phyloP scores from a whole-genome alignment of 2,113 vertebrate species.

The Megaleporinus macrocephalus region DNA sequence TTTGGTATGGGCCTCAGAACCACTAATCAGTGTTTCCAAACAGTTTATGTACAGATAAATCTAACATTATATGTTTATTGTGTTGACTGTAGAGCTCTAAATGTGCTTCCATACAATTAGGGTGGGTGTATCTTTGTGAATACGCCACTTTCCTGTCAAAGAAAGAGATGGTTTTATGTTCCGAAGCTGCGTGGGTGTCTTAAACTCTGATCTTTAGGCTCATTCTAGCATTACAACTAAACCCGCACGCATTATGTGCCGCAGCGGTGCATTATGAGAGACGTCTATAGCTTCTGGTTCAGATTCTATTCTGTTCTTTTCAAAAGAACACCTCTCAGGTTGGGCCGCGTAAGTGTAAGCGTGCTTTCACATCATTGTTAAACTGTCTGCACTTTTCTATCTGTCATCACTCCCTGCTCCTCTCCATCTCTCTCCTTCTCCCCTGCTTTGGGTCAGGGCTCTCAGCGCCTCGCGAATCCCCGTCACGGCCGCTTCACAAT shows the following conservation, averaged over 20 bases:
- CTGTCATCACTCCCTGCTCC: slow-evolving; percentile 36
- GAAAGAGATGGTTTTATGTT: background rate
- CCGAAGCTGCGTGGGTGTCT: background rate
- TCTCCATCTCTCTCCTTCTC: background rate
- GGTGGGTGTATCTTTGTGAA: background rate
- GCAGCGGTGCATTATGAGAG: slow-evolving; percentile 14
- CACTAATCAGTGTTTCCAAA: too few species aligned
- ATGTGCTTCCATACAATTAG: background rate
- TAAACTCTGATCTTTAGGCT: slow-evolving; percentile 11
- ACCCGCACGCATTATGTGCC: background rate
- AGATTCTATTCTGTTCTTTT: slow-evolving; percentile 15
- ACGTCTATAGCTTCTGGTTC: slow-evolving; percentile 9
- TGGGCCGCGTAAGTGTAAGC: slow-evolving; percentile 2
- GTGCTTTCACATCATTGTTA: slow-evolving; percentile 35
- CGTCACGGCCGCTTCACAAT: slow-evolving; percentile 47
- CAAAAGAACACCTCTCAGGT: slow-evolving; percentile 14
- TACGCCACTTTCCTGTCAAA: background rate
- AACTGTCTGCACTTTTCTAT: slow-evolving; percentile 37
- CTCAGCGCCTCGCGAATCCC: slow-evolving; percentile 40
- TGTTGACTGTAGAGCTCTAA: background rate
- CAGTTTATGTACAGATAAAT: too few species aligned
- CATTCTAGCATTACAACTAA: slow-evolving; percentile 8
- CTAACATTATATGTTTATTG: background rate
- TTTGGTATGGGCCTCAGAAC: too few species aligned
- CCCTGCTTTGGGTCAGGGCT: slow-evolving; percentile 42